These are phyloP conservation scores for Emberiza fucata DNA, from an alignment of 2,113 vertebrate genomes.

Conservation along the genomic window DNA sequence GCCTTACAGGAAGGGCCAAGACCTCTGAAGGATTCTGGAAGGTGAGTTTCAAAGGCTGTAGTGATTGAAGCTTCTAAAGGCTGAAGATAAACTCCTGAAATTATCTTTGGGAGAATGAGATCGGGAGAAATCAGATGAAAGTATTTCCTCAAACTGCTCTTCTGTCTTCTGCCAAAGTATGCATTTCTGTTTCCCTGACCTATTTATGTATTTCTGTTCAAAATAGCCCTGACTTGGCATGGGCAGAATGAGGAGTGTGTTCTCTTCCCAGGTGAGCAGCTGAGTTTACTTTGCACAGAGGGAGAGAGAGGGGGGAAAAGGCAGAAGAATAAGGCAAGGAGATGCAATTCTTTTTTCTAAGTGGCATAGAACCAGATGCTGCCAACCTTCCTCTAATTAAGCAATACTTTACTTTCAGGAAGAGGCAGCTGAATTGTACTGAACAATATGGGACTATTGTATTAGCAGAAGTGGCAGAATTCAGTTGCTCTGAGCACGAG, in stretches of 20 bases:
- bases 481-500: not conserved
- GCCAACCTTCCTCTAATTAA: not conserved
- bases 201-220: not conserved
- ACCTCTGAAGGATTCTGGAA: not conserved
- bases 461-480: not conserved
- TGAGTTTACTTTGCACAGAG: not conserved
- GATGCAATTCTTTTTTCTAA: not conserved
- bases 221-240: not conserved
- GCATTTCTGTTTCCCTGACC: not conserved
- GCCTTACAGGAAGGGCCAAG: not conserved
- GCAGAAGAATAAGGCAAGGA: not conserved
- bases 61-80: not conserved
- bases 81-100: not conserved
- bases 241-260: not conserved
- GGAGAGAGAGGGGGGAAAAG: not conserved
- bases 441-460: not conserved
- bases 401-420: not conserved
- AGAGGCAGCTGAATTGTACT: not conserved
- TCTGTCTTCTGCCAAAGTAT: conserved; percentile 6
- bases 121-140: not conserved
- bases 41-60: not conserved
- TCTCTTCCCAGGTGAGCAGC: not conserved
- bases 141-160: conserved; percentile 16
- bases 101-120: not conserved
- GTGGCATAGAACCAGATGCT: not conserved